phyloP scores from a whole-genome alignment of 2,888 invertebrate species.

The Nymphalis c-album region DNA sequence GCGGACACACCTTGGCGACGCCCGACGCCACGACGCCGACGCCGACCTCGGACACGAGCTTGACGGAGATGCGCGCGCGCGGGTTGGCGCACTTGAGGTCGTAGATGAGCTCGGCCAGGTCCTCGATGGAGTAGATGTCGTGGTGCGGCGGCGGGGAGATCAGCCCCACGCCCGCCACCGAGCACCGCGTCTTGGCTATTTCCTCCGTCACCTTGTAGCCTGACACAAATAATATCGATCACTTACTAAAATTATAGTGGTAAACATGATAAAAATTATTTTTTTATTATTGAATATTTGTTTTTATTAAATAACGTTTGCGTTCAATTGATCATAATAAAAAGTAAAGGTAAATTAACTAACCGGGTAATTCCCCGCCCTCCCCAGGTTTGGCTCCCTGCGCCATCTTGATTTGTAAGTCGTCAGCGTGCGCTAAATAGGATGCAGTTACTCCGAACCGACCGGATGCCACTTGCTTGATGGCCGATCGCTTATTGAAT shows the following conservation, averaged over 20 bases:
- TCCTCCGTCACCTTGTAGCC: conserved; percentile 94
- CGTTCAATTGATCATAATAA: neutral
- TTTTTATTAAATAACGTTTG: no score
- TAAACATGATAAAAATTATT: no score
- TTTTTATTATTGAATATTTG: no score
- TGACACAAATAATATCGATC: conserved; percentile 33
- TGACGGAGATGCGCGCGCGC: conserved; percentile 96
- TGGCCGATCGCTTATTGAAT: conserved; percentile 93
- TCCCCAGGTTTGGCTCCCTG: conserved; percentile 99
- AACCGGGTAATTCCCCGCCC: conserved; percentile 96
- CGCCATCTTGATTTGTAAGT: conserved; percentile 99
- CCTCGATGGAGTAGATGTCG: conserved; percentile 99
- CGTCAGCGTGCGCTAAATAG: conserved; percentile 98
- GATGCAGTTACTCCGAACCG: conserved; percentile 99
- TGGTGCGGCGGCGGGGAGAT: conserved; percentile 99
- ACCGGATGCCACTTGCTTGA: conserved; percentile 99
- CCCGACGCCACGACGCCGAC: conserved; percentile 99
- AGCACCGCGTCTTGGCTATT: conserved; percentile 97
- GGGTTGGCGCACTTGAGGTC: conserved; percentile 99
- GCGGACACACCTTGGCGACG: conserved; percentile 94
- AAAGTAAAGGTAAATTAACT: neutral
- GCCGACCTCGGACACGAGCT: conserved; percentile 98
- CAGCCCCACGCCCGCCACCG: conserved; percentile 97
- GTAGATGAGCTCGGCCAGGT: conserved; percentile 98
- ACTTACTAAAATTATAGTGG: no score